Conservation (phyloP, 2,888 invertebrate species). For the Oligia fasciuncula region DNA sequence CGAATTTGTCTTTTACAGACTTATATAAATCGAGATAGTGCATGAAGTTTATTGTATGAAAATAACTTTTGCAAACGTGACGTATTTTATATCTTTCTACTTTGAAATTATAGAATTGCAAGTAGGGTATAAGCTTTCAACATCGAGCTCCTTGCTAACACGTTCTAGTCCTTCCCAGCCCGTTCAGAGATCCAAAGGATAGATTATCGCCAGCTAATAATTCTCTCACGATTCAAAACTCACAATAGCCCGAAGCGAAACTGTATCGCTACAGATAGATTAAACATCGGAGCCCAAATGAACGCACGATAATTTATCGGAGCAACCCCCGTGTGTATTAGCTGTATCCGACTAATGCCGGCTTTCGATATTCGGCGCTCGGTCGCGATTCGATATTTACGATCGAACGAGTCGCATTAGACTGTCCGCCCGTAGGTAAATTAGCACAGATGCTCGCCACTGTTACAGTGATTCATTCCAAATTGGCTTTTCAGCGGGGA, state of each 20-base stretch:
- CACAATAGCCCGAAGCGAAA: conserved; percentile 80
- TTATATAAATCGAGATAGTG: conserved; percentile 53
- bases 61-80: conserved; percentile 39
- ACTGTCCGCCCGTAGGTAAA: conserved; percentile 90
- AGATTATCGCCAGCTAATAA: conserved; percentile 63
- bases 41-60: conserved; percentile 44
- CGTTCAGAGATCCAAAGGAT: conserved; percentile 57
- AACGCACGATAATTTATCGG: conserved; percentile 89
- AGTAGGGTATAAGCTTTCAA: conserved; percentile 37
- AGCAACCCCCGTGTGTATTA: conserved; percentile 89
- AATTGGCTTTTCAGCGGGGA: conserved; percentile 89
- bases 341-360: conserved; percentile 90
- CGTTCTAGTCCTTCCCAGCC: conserved; percentile 55
- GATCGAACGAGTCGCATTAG: conserved; percentile 88
- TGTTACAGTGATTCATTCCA: conserved; percentile 90
- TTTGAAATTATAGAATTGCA: conserved; percentile 24
- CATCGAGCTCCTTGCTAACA: conserved; percentile 51
- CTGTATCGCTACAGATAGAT: conserved; percentile 86
- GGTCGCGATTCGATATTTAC: conserved; percentile 89
- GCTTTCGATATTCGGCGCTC: conserved; percentile 90
- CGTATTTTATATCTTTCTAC: conserved; percentile 24
- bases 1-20: conserved; percentile 57
- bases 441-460: conserved; percentile 90
- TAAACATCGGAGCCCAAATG: conserved; percentile 90
- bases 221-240: conserved; percentile 74